These are phyloP conservation scores for Cyprinodon tularosa DNA, from an alignment of 2,113 vertebrate genomes.

Conservation along the genomic window DNA sequence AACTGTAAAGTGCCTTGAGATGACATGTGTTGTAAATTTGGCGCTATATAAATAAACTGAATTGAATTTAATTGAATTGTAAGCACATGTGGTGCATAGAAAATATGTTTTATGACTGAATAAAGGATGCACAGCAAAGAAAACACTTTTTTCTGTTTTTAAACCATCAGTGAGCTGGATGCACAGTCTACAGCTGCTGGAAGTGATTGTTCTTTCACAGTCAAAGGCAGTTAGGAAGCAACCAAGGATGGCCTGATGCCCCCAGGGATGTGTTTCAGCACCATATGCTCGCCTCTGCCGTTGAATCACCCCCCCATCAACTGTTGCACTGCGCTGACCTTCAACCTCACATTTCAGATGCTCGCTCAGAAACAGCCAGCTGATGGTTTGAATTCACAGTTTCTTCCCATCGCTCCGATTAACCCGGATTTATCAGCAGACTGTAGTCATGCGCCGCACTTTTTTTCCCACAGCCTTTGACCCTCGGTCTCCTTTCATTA, in stretches of 20 bases:
- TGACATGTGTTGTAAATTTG: too few relatives aligned
- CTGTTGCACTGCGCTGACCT: conserved; percentile 63
- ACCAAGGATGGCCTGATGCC: conserved; percentile 14
- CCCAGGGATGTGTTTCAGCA: conserved; percentile 55
- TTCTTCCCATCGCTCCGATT: background rate
- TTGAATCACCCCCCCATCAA: conserved; percentile 54
- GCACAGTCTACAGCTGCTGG: background rate
- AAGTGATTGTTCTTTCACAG: conserved; percentile 37
- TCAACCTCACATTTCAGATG: conserved; percentile 53
- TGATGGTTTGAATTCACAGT: conserved; percentile 19
- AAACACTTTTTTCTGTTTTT: background rate
- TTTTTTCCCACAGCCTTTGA: background rate
- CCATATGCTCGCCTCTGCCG: conserved; percentile 66
- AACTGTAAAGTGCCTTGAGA: too few relatives aligned
- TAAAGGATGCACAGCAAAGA: background rate
- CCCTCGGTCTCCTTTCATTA: background rate
- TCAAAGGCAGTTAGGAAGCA: conserved; percentile 35
- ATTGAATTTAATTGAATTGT: too few relatives aligned
- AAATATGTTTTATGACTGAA: background rate
- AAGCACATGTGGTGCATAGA: background rate
- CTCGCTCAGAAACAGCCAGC: conserved; percentile 29
- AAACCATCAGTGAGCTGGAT: background rate
- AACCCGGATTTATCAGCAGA: background rate
- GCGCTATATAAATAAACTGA: too few relatives aligned
- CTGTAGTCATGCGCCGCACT: background rate